phyloP scores from a whole-genome alignment of 1,140 invertebrate species.

The Argopecten irradians region DNA sequence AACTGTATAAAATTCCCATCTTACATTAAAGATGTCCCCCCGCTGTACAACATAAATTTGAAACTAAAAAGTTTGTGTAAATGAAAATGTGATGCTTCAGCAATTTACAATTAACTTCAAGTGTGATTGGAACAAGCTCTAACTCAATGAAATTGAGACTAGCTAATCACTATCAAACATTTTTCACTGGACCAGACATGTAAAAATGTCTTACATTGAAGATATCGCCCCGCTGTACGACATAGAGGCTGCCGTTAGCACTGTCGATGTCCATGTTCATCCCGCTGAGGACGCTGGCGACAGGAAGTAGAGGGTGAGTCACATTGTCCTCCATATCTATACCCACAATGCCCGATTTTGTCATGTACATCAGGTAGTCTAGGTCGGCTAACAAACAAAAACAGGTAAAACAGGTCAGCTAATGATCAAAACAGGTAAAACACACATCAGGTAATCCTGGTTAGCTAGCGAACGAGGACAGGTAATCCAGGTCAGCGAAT shows the following conservation, averaged over 20 bases:
- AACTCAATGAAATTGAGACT: no score
- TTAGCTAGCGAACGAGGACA: background rate
- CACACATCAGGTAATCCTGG: background rate
- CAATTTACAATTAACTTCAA: no score
- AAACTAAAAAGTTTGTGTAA: no score
- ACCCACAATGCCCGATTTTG: constrained; percentile 36
- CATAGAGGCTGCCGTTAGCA: constrained; percentile 88
- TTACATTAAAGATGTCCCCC: no score
- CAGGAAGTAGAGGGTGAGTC: constrained; percentile 79
- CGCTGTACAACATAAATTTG: no score
- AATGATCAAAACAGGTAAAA: background rate
- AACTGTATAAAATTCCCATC: no score
- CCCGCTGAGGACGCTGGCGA: constrained; percentile 93
- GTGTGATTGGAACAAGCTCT: no score
- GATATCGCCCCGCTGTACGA: constrained; percentile 60
- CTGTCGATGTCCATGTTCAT: constrained; percentile 94
- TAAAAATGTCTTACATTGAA: constrained; percentile 59
- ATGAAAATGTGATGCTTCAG: no score
- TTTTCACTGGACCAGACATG: no score
- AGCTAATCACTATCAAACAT: background rate
- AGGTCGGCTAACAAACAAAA: constrained; percentile 79
- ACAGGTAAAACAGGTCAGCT: background rate
- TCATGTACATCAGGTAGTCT: constrained; percentile 86
- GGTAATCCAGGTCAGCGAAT: background rate
- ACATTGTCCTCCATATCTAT: constrained; percentile 44